Evolutionary conservation across 2,797 vertebrate genomes (phyloP), one percentile per base, ranked within the genome.

Genomic region (Lepidocolaptes lacrymiger): DNA sequence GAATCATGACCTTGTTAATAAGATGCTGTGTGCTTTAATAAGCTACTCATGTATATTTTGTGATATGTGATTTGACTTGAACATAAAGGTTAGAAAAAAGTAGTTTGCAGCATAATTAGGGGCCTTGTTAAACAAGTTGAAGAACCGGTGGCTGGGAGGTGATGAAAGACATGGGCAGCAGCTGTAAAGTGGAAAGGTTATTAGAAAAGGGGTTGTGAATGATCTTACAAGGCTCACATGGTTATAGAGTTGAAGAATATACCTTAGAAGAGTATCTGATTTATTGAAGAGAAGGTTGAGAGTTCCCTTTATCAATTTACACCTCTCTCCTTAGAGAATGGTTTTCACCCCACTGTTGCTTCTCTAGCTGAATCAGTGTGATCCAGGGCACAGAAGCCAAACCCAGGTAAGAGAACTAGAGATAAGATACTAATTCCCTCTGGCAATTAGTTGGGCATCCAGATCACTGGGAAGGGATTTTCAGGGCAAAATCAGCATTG

Each of bases 1-100:
- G 51, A 62, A 58, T 94, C 64, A 2, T 77, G 69, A 86, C 80
- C 95, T 77, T 86, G 79, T 74, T 88, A 91, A 77, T 91, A 92
- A 90, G 68, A 54, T 55, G 14, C 34, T 73, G 12, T 72, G 55
- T 56, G 52, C 39, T 18, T 78, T 91, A 82, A 88, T 88, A 77
- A 93, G 64, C 41, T 87, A 10, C 72, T 51, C 68, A 1, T 54
- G 14, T 54, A 22, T 92, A n/a, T 88, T 90, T 90, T 39, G 24
- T 77, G 48, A 26, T 56, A 41, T 22, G 59, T 73, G 63, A 64
- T 78, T 82, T 94, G 76, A 62, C 63, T 62, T 64, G 32, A 80
- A 58, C 19, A 11, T 58, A 58, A 82, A 81, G 46, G 32, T 61
- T 88, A 72, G 55, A 26, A 80, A 80, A 96, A 89, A 32, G 32